phyloP scores from a whole-genome alignment of 2,888 invertebrate genomes.

The Diplazon laetatorius region DNA sequence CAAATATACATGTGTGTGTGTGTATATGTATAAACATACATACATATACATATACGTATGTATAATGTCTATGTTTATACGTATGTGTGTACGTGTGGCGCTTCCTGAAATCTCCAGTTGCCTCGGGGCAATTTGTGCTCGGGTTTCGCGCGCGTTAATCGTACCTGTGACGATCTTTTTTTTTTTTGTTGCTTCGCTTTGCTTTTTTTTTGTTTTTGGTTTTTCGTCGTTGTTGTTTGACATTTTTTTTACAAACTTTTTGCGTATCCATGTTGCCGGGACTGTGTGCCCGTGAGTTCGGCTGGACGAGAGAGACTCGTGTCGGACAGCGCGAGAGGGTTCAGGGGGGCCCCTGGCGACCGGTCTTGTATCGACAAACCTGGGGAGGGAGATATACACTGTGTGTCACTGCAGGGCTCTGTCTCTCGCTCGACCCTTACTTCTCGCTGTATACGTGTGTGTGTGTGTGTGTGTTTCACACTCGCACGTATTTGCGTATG shows the following conservation, averaged over 20 bases:
- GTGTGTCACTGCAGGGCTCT: conserved; percentile 44
- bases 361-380: conserved; percentile 64
- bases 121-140: conserved; percentile 71
- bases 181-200: conserved; percentile 44
- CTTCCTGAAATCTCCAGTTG: conserved; percentile 74
- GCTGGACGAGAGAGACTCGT: conserved; percentile 42
- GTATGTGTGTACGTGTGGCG: too few species aligned
- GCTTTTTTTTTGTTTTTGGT: too few species aligned
- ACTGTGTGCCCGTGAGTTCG: conserved; percentile 32
- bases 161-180: conserved; percentile 57
- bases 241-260: conserved; percentile 43
- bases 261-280: conserved; percentile 40
- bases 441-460: conserved; percentile 43
- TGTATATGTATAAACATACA: neutral
- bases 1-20: conserved; percentile 1
- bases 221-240: conserved; percentile 42
- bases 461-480: conserved; percentile 2
- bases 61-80: conserved; percentile 50
- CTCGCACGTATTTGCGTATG: neutral
- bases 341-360: conserved; percentile 44
- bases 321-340: conserved; percentile 36
- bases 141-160: conserved; percentile 72
- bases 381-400: conserved; percentile 39
- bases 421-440: conserved; percentile 43
- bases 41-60: neutral